Percentiles rank a stretch among this genome's conserved stretches.
phyloP scores from a whole-genome alignment of 2,113 vertebrate genomes.

The Callopanchax toddi region DNA sequence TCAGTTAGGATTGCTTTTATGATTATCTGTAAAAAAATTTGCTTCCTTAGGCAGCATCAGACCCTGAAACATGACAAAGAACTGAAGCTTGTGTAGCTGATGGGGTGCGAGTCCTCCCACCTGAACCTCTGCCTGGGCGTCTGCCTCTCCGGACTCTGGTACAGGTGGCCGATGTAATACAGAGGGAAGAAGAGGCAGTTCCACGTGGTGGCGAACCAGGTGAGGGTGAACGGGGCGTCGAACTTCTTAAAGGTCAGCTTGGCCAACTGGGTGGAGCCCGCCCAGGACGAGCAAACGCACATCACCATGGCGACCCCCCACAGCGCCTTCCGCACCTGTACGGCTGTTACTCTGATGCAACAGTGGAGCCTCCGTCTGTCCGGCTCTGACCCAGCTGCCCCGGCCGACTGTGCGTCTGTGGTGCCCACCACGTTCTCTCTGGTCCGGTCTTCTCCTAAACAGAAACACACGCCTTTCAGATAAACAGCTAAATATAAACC shows the following conservation, averaged over 20 bases:
- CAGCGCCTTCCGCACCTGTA: conserved; percentile 84
- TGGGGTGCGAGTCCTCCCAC: conserved; percentile 71
- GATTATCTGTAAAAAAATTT: no score
- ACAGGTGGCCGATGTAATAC: conserved; percentile 91
- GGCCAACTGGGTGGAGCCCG: conserved; percentile 92
- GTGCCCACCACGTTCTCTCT: conserved; percentile 86
- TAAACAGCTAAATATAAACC: neutral
- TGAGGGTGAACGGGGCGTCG: conserved; percentile 93
- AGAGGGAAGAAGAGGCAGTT: conserved; percentile 96
- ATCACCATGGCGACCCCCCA: conserved; percentile 91
- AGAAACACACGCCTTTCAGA: conserved; percentile 16
- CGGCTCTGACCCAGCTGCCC: conserved; percentile 76
- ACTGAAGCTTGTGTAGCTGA: neutral
- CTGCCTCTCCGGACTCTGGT: conserved; percentile 90
- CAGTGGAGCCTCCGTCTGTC: conserved; percentile 73
- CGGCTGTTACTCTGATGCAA: conserved; percentile 82
- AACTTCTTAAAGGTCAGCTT: conserved; percentile 90
- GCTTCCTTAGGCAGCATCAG: no score
- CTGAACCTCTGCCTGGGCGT: conserved; percentile 91
- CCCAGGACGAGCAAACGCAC: conserved; percentile 94
- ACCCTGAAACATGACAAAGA: no score
- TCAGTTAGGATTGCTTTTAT: no score
- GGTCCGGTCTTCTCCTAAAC: conserved; percentile 87
- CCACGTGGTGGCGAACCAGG: conserved; percentile 97
- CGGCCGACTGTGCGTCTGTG: conserved; percentile 80